These are phyloP conservation scores for Bombycilla garrulus DNA, from an alignment of 2,113 vertebrate species.

Conservation along the genomic window DNA sequence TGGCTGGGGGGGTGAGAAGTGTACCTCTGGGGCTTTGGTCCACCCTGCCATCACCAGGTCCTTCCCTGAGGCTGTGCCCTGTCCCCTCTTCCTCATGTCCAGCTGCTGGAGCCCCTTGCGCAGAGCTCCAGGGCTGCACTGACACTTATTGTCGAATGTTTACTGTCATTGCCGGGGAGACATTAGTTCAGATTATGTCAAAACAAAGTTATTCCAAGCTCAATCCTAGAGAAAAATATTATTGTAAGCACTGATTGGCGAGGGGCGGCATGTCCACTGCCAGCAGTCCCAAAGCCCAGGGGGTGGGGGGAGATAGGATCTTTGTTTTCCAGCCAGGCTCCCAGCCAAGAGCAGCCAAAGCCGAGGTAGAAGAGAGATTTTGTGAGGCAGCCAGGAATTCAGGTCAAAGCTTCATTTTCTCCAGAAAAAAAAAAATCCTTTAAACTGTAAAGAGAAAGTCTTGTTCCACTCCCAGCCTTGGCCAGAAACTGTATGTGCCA, in stretches of 20 bases:
- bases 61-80: background rate
- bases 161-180: constrained; percentile 67
- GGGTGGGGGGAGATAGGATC: constrained; percentile 53
- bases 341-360: constrained; percentile 65
- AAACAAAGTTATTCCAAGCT: constrained; percentile 61
- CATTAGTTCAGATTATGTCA: constrained; percentile 62
- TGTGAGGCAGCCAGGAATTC: constrained; percentile 55
- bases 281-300: constrained; percentile 22
- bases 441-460: constrained; percentile 50
- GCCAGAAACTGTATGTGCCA: background rate
- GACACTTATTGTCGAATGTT: constrained; percentile 57
- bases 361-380: constrained; percentile 56
- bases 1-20: background rate
- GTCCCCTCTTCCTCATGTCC: background rate
- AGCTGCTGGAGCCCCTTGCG: background rate
- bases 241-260: constrained; percentile 51
- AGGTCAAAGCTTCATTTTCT: constrained; percentile 55
- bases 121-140: background rate
- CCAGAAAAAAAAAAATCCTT: constrained; percentile 23
- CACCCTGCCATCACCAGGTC: background rate
- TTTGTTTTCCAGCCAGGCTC: constrained; percentile 64
- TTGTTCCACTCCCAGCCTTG: constrained; percentile 18
- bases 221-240: constrained; percentile 51
- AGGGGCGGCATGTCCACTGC: constrained; percentile 6
- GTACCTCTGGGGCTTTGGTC: background rate